Base-by-base conservation (phyloP, 2,113 vertebrate species). In the Trichomycterus rosablanca region DNA sequence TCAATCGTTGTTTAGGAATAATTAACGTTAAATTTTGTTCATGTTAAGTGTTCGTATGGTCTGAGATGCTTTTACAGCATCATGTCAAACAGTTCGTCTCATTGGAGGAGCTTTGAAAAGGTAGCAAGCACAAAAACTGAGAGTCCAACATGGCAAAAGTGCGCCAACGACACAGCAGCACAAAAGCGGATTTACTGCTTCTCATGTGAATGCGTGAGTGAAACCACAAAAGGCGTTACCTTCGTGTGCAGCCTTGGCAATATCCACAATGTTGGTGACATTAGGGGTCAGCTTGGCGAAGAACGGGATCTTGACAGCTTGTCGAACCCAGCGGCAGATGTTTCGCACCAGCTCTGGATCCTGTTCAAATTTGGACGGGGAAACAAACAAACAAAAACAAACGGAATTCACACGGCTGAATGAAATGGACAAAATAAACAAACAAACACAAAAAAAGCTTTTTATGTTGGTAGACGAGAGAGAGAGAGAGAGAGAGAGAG, bases 271-370 rank as follows among this genome's bases (percentile, higher is more conserved):
- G 74, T 92, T 87, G 52, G 92, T 94, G 68, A 98, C 93, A 70
- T 96, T 95, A 75, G 94, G 93, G 77, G 94, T 97, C 86, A 97
- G 82, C 73, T 97, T 99, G 88, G 94, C 95, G 81, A 97, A 97
- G 83, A 99, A 97, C 0, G 94, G 93, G 76, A 97, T 81, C 70
- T 28, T 84, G 81, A 88, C 80, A 80, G 95, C 88, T 79, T 88
- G 90, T 60, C 91, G 90, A 65, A 99, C 90, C 94, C 94, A 97
- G 54, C 89, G 91, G 74, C 96, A 98, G 87, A 92, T 96, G 91
- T 92, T 93, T 51, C 84, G 79, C 64, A 91, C 89, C 78, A 89
- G 80, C 67, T 92, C 88, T 86, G 89, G 87, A 87, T 91, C 86
- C 90, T 89, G 81, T 51, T 87, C 86, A 88, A 88, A 88, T 87